Base-by-base conservation (phyloP, 2,888 invertebrate genomes). In the Drosophila fungiperda region DNA sequence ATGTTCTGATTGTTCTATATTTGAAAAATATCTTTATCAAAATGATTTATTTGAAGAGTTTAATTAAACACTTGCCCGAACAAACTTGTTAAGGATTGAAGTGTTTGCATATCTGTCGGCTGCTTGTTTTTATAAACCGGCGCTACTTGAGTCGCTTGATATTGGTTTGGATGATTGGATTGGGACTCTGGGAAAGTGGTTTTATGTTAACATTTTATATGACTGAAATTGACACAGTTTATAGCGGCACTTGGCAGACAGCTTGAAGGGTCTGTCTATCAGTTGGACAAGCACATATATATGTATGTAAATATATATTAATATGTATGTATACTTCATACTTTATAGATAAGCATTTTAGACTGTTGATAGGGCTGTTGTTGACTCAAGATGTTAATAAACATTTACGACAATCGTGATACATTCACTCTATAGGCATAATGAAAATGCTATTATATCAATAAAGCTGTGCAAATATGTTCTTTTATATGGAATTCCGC, bases 191-290 rank as follows among this genome's bases (percentile, higher is more conserved):
- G 23, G 33, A 60, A 61, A 65, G 40, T 68, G 57, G 17, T 52
- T 58, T 42, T 17, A 42, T 52, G 33, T 48, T 52, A 49, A 58
- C 59, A 63, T 48, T 54, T 58, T 38, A 26, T 59, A 40, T 57
- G 65, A 58, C 61, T 69, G 40, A 62, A 42, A 38, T 73, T 76
- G 80, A 74, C 85, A 80, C 82, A 80, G 85, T 80, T 84, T 66
- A 64, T 61, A 73, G 66, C 61, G 66, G 77, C 84, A 68, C 45
- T 66, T 77, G 72, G 64, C 82, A 87, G 84, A 83, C 80, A 69
- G 68, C 8, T 60, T 78, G 82, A 78, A 75, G 63, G 38, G 69
- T 66, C 68, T 64, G 49, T 68, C 76, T 60, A 58, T 69, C 68
- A 55, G 67, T 23, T 52, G 15, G 50, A 40, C 49, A 53, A 15